A percentile compares a stretch with the other conserved stretches of the same genome.
These are phyloP conservation scores for Diarsia dahlii DNA, from an alignment of 2,888 invertebrate genomes.

Conservation along the genomic window DNA sequence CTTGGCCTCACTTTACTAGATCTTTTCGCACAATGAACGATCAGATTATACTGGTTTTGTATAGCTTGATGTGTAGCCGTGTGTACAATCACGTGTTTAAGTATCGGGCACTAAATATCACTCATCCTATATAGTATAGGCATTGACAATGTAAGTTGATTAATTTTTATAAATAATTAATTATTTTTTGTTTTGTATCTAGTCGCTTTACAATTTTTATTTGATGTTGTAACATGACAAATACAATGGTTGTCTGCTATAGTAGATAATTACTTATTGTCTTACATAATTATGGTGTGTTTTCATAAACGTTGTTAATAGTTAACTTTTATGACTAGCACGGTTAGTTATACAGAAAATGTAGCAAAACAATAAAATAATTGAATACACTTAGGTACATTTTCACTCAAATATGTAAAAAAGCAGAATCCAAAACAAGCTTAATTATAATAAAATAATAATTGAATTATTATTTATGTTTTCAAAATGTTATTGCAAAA, in stretches of 20 bases:
- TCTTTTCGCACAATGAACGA: too few relatives aligned
- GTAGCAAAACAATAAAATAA: background rate
- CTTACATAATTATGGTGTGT: too few relatives aligned
- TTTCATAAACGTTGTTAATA: too few relatives aligned
- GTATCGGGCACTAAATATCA: too few relatives aligned
- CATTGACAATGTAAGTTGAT: background rate
- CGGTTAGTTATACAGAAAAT: background rate
- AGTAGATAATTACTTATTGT: background rate
- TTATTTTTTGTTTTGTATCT: background rate
- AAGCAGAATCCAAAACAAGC: background rate
- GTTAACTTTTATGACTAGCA: too few relatives aligned
- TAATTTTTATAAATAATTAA: background rate
- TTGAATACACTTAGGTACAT: background rate
- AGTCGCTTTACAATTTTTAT: constrained; percentile 1
- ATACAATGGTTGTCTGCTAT: background rate
- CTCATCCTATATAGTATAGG: too few relatives aligned
- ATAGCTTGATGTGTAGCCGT: too few relatives aligned
- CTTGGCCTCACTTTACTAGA: too few relatives aligned
- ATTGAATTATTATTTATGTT: background rate
- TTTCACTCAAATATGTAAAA: background rate
- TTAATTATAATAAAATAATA: too few relatives aligned
- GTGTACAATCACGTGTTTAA: too few relatives aligned
- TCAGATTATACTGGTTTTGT: too few relatives aligned
- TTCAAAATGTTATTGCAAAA: background rate
- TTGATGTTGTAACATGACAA: background rate